A percentile compares a stretch with the other conserved stretches of the same genome.
These are phyloP conservation scores for Patagioenas fasciata DNA, from an alignment of 2,113 vertebrate genomes.

Conservation along the genomic window DNA sequence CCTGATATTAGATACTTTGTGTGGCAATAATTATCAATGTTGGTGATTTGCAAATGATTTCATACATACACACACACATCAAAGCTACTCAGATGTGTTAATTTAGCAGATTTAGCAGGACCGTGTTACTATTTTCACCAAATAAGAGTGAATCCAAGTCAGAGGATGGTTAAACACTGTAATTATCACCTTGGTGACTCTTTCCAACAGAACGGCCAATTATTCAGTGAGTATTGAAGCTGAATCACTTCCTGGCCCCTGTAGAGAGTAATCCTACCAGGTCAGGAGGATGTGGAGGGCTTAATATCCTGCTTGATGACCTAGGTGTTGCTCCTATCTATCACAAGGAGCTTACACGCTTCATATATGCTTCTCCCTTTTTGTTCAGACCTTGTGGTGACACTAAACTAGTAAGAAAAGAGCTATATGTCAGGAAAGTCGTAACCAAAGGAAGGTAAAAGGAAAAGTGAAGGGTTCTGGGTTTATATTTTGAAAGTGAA, in stretches of 20 bases:
- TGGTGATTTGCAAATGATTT: not conserved
- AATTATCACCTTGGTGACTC: not conserved
- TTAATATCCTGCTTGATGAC: not conserved
- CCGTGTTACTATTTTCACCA: not conserved
- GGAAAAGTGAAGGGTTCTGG: not conserved
- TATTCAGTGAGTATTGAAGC: not conserved
- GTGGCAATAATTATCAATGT: not conserved
- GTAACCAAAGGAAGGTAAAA: not conserved
- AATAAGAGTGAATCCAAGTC: not conserved
- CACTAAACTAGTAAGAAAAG: not conserved
- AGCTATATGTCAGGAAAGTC: not conserved
- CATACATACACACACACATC: not conserved
- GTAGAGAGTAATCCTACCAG: not conserved
- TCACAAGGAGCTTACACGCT: not conserved
- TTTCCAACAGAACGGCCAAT: not conserved
- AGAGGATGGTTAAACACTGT: not conserved
- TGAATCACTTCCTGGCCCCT: not conserved
- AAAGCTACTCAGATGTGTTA: not conserved
- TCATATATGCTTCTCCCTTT: not conserved
- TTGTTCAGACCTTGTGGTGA: not conserved
- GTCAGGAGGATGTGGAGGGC: not conserved
- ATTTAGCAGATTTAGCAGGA: not conserved
- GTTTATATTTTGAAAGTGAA: not conserved
- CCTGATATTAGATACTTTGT: not conserved
- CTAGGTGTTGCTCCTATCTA: not conserved